Evolutionary conservation across 1,140 invertebrate species (phyloP), one percentile per base, ranked within the genome.

Genomic region (Arion vulgaris): DNA sequence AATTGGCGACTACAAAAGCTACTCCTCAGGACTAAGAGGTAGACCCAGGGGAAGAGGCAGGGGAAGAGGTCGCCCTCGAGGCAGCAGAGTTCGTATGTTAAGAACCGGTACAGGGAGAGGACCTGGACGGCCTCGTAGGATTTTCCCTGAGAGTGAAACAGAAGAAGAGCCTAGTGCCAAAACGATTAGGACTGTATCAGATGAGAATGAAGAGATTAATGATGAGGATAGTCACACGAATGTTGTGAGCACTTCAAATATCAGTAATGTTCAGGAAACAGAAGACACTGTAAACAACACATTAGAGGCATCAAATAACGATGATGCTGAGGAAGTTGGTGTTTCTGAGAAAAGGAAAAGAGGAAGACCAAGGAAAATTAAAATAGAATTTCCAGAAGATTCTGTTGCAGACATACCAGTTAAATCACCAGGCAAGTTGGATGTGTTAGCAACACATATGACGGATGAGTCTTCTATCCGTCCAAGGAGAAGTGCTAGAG

Each of bases 291-390:
- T 51, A 41, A 49, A 9, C 19, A 38, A 57, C 28, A 39, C 36
- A 36, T 32, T 36, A 38, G 77, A 75, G 9, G 57, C 41, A 28
- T 68, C 39, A 34, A 38, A 26, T 49, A 34, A 19, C 9, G 72
- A 80, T 17, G 53, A 17, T 1, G 2, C 34, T 45, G 73, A 81
- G 39, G 75, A 53, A 81, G 51, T 72, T 2, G 74, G 23, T 34
- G 68, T 76, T 36, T 62, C n/a, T 17, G 74, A 53, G 49, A 83
- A 78, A 62, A 78, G 36, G 39, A 68, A 51, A 23, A 32, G 80
- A 41, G 83, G 83, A 0, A 78, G 83, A 5, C 83, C 83, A 11
- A 77, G 80, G n/a, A 84, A 84, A 82, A 51, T 84, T 17, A 41
- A 71, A 51, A 17, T 32, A 36, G 82, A 69, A 28, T 15, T n/a